Conservation (phyloP, 2,113 vertebrate genomes). For the Corvus moneduloides region DNA sequence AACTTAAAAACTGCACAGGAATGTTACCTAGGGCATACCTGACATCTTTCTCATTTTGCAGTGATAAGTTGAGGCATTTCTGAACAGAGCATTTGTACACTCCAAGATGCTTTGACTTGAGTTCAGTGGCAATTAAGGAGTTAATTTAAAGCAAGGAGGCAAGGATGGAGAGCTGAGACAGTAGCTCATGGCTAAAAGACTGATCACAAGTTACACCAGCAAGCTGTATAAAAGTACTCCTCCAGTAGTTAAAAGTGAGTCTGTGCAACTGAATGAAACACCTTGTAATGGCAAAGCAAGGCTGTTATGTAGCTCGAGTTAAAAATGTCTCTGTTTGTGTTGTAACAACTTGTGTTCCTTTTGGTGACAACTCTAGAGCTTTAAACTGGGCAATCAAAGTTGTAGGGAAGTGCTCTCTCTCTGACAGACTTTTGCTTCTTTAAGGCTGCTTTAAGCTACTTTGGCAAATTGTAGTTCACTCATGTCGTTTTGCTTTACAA, state of each 20-base stretch:
- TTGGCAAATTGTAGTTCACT: neutral
- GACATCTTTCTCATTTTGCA: neutral
- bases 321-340: neutral
- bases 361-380: neutral
- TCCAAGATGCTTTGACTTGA: neutral
- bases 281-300: neutral
- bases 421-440: neutral
- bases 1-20: neutral
- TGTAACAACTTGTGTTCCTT: neutral
- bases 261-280: neutral
- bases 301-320: neutral
- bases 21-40: neutral
- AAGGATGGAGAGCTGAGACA: neutral
- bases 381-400: neutral
- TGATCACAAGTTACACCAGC: neutral
- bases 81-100: neutral
- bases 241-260: neutral
- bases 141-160: neutral
- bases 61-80: neutral
- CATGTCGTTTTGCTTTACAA: neutral
- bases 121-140: neutral
- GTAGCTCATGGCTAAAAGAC: neutral
- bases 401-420: neutral
- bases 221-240: neutral
- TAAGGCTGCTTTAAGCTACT: neutral